Base-by-base conservation (phyloP, 2,797 vertebrate genomes). In the Enteromius thamalakanensis region DNA sequence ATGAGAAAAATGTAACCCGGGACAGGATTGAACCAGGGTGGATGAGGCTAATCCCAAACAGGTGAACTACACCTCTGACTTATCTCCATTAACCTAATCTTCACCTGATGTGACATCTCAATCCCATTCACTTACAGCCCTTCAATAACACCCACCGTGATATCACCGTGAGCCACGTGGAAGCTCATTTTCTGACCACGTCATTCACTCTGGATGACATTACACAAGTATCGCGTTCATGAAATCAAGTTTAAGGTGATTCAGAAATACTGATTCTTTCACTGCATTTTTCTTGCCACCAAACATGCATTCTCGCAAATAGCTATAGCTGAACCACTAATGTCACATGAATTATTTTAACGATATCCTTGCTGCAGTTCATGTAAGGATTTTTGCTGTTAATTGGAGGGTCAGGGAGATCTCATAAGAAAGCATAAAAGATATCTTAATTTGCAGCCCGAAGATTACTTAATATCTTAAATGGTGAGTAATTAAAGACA, bases 11-110 rank as follows among this genome's bases (percentile, higher is more conserved):
- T 21, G 88, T 88, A 92, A 93, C 87, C 88, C 62, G 71, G 80
- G 91, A 91, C 87, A 77, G 42, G 62, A 87, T 88, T 90, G 90
- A 89, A 90, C 82, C 87, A 53, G 87, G 89, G 76, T 87, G 92
- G 87, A 86, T 77, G 53, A 5, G 71, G 81, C 81, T 93, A 91
- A 95, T 93, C 91, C 82, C 51, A 34, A 88, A 83, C 72, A 70
- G 84, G 90, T 90, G 85, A 92, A 90, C 88, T 85, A 91, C 88
- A 92, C 87, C 80, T 1, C 76, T 23, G 19, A 87, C 88, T 86
- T 45, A 62, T 17, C 23, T 9, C 60, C 55, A 60, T 79, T 55
- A 68, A 40, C 77, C 29, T 62, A 45, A 76, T 62, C 37, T 58
- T 58, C 60, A 67, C 42, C 62, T 53, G 19, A 51, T 11, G n/a